Percentiles rank a stretch among this genome's conserved stretches.
Conservation (phyloP, 2,888 invertebrate species). For the Priocnemis perturbator region DNA sequence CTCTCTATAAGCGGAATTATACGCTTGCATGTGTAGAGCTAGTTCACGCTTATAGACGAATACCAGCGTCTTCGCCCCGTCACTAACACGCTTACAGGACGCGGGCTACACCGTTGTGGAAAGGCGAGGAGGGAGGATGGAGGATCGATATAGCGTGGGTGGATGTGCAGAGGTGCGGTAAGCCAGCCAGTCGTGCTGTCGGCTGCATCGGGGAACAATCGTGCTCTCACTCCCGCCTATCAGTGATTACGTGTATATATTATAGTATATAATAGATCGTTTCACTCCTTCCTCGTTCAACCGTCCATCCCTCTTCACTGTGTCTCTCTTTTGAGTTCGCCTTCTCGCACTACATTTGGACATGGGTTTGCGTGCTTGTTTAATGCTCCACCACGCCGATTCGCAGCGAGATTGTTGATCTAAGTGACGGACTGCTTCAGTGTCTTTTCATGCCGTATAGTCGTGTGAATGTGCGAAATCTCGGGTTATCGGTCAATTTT, state of each 20-base stretch:
- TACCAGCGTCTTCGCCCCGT: too few relatives aligned
- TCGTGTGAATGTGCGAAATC: not conserved
- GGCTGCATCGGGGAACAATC: slow-evolving; percentile 56
- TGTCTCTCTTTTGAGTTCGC: not conserved
- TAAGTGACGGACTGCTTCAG: too few relatives aligned
- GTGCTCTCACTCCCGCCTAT: slow-evolving; percentile 19
- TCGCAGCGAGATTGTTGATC: not conserved
- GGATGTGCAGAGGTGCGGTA: slow-evolving; percentile 69
- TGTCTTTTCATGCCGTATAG: too few relatives aligned
- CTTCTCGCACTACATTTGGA: not conserved
- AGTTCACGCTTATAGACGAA: too few relatives aligned
- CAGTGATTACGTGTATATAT: too few relatives aligned
- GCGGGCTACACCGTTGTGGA: not conserved
- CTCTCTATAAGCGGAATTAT: too few relatives aligned
- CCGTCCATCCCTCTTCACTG: not conserved
- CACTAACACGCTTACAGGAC: too few relatives aligned
- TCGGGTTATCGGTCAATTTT: not conserved
- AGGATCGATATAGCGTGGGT: slow-evolving; percentile 74
- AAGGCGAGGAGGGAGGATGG: slow-evolving; percentile 52
- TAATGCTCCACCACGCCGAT: not conserved
- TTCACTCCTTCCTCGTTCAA: not conserved
- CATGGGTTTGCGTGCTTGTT: not conserved
- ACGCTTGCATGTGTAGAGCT: too few relatives aligned
- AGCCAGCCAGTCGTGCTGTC: slow-evolving; percentile 62
- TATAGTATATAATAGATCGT: too few relatives aligned